Evolutionary conservation across 2,113 vertebrate genomes (phyloP), one percentile per base, ranked within the genome.

Genomic region (Girardinichthys multiradiatus): DNA sequence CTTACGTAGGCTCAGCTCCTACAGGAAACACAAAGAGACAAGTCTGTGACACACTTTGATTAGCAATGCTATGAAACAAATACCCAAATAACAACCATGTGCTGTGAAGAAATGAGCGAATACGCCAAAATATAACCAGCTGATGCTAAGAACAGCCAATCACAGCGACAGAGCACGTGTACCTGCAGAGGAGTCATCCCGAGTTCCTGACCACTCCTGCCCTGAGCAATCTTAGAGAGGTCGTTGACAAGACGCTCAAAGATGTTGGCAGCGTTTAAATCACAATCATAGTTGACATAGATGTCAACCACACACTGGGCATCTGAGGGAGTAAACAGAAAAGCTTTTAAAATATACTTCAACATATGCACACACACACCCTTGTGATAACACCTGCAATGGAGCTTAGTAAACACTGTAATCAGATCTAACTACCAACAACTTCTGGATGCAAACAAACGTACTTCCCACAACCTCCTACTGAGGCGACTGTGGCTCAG

Each of bases 291-390:
- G 92, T 99, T 99, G 59, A 99, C 98, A 31, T 98, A 99, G 89
- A 99, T 99, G 88, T 99, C 98, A 76, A 99, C 98, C 74, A 99
- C 98, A 64, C 98, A 99, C 89, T 99, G 98, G 76, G 98, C 98
- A 92, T 99, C 98, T 99, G 91, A 2, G 6, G 17, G 2, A 29
- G 51, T 26, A 51, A 39, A 31, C 10, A 26, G 15, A 19, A 61
- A 33, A 59, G 14, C 1, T 29, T 59, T 30, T 21, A 60, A 19
- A 15, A 60, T 15, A 42, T n/a, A n/a, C n/a, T n/a, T n/a, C n/a
- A n/a, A n/a, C n/a, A n/a, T n/a, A n/a, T n/a, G n/a, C n/a, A n/a
- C n/a, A n/a, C n/a, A n/a, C n/a, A n/a, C n/a, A 57, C 24, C 3
- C 19, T 24, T 19, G 24, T 4, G 51, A 57, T 9, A 48, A n/a